These are phyloP conservation scores for Bombus consobrinus DNA, from an alignment of 1,140 invertebrate species.

Conservation along the genomic window DNA sequence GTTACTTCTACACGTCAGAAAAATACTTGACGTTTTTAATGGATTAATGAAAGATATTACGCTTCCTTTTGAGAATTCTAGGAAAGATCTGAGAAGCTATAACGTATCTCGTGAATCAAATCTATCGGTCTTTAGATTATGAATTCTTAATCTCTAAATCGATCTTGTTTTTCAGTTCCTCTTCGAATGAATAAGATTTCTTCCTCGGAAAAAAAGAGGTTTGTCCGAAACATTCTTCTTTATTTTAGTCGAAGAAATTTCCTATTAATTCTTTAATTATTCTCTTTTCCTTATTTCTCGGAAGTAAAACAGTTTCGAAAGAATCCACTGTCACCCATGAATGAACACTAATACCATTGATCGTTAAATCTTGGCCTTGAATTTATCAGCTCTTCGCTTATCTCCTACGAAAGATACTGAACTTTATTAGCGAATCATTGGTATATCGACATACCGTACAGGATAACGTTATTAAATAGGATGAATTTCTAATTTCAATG, in stretches of 20 bases:
- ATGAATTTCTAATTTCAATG: not conserved
- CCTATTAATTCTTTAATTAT: not conserved
- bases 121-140: not conserved
- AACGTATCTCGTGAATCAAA: not conserved
- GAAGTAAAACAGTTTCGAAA: too few species aligned
- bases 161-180: not conserved
- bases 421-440: too few species aligned
- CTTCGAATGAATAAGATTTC: not conserved
- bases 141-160: not conserved
- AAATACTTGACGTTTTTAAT: not conserved
- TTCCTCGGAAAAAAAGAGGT: not conserved
- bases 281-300: not conserved
- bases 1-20: not conserved
- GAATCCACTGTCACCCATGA: too few species aligned
- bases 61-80: not conserved
- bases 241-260: not conserved
- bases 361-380: too few species aligned
- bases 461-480: not conserved
- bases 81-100: not conserved
- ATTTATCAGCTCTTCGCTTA: too few species aligned
- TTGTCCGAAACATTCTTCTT: not conserved
- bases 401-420: too few species aligned
- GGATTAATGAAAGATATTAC: not conserved
- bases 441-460: too few species aligned
- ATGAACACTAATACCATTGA: too few species aligned